A percentile compares a stretch with the other conserved stretches of the same genome.
These are phyloP conservation scores for Drosophila prolongata DNA, from an alignment of 2,888 invertebrate genomes.

Conservation along the genomic window DNA sequence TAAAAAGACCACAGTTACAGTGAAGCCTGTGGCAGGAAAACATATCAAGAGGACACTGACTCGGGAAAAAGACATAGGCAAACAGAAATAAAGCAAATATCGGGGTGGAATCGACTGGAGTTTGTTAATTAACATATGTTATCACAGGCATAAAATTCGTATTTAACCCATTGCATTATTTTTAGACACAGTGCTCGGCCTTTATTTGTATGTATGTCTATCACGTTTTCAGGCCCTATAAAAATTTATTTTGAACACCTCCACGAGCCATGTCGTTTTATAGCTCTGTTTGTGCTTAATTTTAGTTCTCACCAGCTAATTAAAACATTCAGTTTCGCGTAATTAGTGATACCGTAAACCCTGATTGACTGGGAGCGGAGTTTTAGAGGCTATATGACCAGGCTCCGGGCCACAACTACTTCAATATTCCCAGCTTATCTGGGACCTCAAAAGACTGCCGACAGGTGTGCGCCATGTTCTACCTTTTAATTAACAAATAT, in stretches of 20 bases:
- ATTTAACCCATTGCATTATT: slow-evolving; percentile 34
- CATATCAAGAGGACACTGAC: slow-evolving; percentile 20
- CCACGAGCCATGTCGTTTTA: slow-evolving; percentile 34
- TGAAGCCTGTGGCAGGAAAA: slow-evolving; percentile 5
- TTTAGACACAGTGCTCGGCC: slow-evolving; percentile 26
- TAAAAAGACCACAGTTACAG: not conserved
- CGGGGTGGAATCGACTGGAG: not conserved
- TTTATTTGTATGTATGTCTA: not conserved
- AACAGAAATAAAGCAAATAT: slow-evolving; percentile 21
- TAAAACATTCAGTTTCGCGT: slow-evolving; percentile 37
- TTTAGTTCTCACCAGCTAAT: slow-evolving; percentile 43
- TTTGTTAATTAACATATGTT: slow-evolving; percentile 43
- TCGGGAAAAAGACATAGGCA: slow-evolving; percentile 10
- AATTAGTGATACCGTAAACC: slow-evolving; percentile 39
- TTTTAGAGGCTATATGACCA: not conserved
- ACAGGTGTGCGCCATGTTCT: slow-evolving; percentile 42
- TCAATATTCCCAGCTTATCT: slow-evolving; percentile 15
- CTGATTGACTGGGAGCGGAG: slow-evolving; percentile 8
- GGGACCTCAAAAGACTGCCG: slow-evolving; percentile 45
- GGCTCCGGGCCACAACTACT: slow-evolving; percentile 9
- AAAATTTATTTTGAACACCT: slow-evolving; percentile 19
- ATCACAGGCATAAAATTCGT: slow-evolving; percentile 27
- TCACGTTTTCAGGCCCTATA: slow-evolving; percentile 22
- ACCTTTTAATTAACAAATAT: slow-evolving; percentile 46
- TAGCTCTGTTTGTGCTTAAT: slow-evolving; percentile 37